A percentile compares a stretch with the other conserved stretches of the same genome.
Evolutionary conservation across 2,797 vertebrate species (phyloP).

Genomic region (Crypturellus tataupa): DNA sequence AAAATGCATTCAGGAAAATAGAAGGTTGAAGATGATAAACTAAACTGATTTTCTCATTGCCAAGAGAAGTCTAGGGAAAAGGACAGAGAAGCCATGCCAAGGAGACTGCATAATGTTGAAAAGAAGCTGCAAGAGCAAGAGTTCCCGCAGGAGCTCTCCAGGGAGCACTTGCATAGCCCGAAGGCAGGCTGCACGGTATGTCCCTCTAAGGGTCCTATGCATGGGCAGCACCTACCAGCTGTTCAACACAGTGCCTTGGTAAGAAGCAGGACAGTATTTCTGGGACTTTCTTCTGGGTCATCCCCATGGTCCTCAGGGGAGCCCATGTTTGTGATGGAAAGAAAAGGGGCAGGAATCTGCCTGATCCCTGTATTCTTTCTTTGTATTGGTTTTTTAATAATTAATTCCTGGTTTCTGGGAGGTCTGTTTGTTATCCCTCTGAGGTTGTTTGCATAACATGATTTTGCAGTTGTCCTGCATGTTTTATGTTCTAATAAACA

Average conservation of each 20-base stretch:
- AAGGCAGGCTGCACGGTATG: slow-evolving; percentile 72
- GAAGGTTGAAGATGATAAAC: slow-evolving; percentile 54
- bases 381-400: not conserved
- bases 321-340: not conserved
- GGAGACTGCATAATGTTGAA: slow-evolving; percentile 69
- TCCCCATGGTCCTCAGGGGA: not conserved
- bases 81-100: slow-evolving; percentile 71
- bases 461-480: not conserved
- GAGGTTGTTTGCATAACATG: not conserved
- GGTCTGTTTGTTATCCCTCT: not conserved
- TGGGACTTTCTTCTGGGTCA: slow-evolving; percentile 32
- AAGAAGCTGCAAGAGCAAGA: slow-evolving; percentile 72
- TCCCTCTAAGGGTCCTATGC: slow-evolving; percentile 68
- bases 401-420: not conserved
- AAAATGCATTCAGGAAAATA: slow-evolving; percentile 39
- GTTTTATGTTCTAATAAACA: slow-evolving; percentile 52
- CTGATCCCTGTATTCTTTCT: not conserved
- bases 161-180: slow-evolving; percentile 70
- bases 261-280: not conserved
- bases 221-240: slow-evolving; percentile 52
- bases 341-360: slow-evolving; percentile 9
- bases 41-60: slow-evolving; percentile 68
- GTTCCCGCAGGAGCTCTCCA: slow-evolving; percentile 72
- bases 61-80: slow-evolving; percentile 71
- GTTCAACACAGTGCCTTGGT: slow-evolving; percentile 59